Conservation (phyloP, 2,888 invertebrate species). For the Eupithecia subfuscata region DNA sequence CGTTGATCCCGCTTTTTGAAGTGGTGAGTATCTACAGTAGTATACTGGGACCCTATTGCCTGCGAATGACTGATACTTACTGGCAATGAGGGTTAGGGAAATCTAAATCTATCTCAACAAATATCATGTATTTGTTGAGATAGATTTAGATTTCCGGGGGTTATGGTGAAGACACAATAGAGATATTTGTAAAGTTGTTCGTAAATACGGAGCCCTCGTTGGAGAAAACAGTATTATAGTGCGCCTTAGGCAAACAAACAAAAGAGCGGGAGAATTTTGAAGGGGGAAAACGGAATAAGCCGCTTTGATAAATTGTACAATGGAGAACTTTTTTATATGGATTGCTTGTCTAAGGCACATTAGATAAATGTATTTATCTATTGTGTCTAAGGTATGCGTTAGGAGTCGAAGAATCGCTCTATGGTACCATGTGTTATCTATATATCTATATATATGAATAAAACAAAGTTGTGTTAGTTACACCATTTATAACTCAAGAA, state of each 20-base stretch:
- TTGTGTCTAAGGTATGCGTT: too few relatives aligned
- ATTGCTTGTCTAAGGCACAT: too few relatives aligned
- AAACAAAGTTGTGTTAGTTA: too few relatives aligned
- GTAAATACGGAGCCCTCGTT: not conserved
- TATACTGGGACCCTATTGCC: not conserved
- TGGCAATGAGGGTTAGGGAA: not conserved
- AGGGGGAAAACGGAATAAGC: not conserved
- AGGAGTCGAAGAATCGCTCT: not conserved
- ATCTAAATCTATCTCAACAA: too few relatives aligned
- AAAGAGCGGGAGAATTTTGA: not conserved
- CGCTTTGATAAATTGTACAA: not conserved
- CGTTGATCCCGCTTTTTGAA: constrained; percentile 94
- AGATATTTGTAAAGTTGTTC: not conserved
- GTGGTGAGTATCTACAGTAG: constrained; percentile 65
- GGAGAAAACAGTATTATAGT: not conserved
- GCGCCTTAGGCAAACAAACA: not conserved
- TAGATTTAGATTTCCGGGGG: too few relatives aligned
- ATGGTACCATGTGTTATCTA: not conserved
- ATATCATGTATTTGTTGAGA: too few relatives aligned
- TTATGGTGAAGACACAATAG: not conserved
- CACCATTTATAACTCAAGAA: too few relatives aligned
- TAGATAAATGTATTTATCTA: too few relatives aligned
- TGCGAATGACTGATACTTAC: not conserved
- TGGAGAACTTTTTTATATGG: too few relatives aligned
- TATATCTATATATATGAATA: too few relatives aligned